Evolutionary conservation across 2,113 vertebrate genomes (phyloP).

Genomic region (Poecilia latipinna): DNA sequence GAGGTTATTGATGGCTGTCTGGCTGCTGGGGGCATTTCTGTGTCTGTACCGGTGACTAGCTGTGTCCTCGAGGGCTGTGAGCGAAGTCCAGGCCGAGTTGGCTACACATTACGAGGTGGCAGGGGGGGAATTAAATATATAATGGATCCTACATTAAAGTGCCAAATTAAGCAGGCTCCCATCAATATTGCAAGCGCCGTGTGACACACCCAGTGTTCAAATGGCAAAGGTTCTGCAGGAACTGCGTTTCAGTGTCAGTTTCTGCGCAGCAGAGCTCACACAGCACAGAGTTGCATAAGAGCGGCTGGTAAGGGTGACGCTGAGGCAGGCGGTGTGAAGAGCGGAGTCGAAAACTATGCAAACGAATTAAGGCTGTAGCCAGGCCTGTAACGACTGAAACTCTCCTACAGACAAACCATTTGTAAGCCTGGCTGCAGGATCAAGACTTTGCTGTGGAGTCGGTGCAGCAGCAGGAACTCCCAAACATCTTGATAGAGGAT

Average conservation of each 20-base stretch:
- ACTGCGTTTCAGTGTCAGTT: background rate
- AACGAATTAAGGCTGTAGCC: background rate
- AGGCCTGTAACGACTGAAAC: background rate
- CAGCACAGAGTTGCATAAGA: background rate
- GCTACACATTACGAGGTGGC: background rate
- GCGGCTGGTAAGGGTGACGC: background rate
- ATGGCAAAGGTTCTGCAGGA: conserved; percentile 10
- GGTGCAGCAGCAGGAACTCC: too few species aligned
- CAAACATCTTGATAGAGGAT: too few species aligned
- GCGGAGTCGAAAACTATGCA: background rate
- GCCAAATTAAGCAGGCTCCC: conserved; percentile 19
- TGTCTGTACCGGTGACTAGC: conserved; percentile 26
- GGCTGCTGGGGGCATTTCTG: conserved; percentile 39
- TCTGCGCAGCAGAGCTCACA: background rate
- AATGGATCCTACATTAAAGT: conserved; percentile 25
- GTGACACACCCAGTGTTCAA: background rate
- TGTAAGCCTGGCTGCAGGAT: background rate
- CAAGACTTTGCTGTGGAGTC: too few species aligned
- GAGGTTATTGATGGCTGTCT: conserved; percentile 54
- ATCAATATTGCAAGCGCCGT: conserved; percentile 10
- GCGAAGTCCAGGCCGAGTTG: background rate
- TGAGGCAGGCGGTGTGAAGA: background rate
- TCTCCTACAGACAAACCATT: background rate
- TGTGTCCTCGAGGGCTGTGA: background rate
- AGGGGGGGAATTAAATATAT: conserved; percentile 4